Conservation (phyloP, 2,888 invertebrate species). For the Palloptera scutellata region DNA sequence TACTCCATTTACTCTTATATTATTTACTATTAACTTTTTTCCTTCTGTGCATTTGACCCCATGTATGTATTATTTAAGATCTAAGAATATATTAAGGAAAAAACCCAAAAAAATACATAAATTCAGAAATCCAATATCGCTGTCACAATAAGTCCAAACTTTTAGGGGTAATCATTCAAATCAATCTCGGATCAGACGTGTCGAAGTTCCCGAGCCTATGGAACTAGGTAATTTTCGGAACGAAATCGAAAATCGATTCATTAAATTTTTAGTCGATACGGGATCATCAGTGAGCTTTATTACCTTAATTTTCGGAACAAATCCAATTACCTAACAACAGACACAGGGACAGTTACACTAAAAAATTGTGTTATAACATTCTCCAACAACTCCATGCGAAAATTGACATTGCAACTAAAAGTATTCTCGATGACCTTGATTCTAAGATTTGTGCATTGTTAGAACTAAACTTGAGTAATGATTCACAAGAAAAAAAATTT, state of each 20-base stretch:
- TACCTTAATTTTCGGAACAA: background rate
- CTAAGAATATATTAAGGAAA: no score
- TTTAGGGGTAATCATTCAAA: no score
- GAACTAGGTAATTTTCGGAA: no score
- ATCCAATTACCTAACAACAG: conserved; percentile 1
- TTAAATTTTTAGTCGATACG: conserved; percentile 18
- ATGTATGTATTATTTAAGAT: no score
- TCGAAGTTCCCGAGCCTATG: no score
- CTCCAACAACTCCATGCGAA: conserved; percentile 3
- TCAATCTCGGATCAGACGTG: no score
- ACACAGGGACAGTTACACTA: background rate
- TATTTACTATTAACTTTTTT: no score
- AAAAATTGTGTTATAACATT: background rate
- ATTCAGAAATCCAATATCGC: no score
- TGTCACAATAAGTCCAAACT: no score
- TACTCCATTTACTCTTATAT: no score
- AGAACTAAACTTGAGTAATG: conserved; percentile 1
- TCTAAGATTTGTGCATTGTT: background rate
- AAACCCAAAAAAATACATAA: no score
- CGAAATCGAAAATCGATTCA: background rate
- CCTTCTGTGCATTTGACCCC: no score
- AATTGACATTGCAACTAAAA: background rate
- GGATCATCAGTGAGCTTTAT: conserved; percentile 30
- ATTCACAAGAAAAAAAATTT: conserved; percentile 7
- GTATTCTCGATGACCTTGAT: background rate